Conservation (phyloP, 2,888 invertebrate genomes). For the Phanerotoma sp. region DNA sequence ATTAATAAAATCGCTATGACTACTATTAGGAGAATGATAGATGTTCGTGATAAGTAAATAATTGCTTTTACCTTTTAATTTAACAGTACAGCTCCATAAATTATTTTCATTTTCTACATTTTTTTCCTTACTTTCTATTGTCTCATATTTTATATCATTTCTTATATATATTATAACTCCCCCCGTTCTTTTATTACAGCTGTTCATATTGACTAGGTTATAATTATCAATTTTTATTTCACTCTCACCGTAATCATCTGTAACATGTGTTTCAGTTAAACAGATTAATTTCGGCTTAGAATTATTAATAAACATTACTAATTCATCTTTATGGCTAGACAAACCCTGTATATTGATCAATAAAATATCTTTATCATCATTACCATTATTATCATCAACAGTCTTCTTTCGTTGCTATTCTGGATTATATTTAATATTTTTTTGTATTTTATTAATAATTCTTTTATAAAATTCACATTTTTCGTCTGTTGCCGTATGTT, state of each 20-base stretch:
- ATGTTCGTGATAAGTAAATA: no score
- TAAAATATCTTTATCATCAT: not conserved
- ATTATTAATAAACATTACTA: not conserved
- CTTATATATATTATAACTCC: constrained; percentile 2
- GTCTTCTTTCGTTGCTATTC: constrained; percentile 23
- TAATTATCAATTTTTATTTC: constrained; percentile 2
- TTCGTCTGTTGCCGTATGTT: constrained; percentile 15
- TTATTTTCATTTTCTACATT: not conserved
- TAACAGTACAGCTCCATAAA: not conserved
- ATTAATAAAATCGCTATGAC: no score
- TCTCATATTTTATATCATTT: not conserved
- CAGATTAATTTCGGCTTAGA: not conserved
- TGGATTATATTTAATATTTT: constrained; percentile 11
- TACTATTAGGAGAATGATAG: no score
- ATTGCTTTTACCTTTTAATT: no score
- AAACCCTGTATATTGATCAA: constrained; percentile 13
- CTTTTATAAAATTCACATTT: constrained; percentile 16
- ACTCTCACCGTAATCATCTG: not conserved
- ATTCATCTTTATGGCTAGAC: constrained; percentile 5
- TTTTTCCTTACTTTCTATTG: not conserved
- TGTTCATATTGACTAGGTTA: not conserved
- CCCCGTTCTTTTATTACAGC: constrained; percentile 9
- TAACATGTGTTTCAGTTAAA: constrained; percentile 1
- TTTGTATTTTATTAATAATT: constrained; percentile 4
- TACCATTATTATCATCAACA: not conserved